Base-by-base conservation (phyloP, 2,797 vertebrate genomes). In the Propithecus deckenii region DNA sequence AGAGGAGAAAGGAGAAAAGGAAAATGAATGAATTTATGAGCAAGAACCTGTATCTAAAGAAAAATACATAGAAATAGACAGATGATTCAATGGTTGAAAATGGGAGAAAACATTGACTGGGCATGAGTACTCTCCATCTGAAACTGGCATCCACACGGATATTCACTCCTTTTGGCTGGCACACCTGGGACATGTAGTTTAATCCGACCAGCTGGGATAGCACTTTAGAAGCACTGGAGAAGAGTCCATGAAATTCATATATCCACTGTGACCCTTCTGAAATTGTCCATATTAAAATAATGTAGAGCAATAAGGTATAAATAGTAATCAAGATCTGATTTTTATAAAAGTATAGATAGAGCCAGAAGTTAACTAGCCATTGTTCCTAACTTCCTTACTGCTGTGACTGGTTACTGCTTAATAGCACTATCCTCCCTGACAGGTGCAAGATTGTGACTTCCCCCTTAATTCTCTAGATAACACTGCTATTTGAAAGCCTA, bases 111-210 rank as follows among this genome's bases (percentile, higher is more conserved):
- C 0, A 11, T 0, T n/a, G 91, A 41, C 9, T 28, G 12, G 22
- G 13, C 23, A 2, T n/a, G 17, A 69, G 65, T 2, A 71, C 3
- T 11, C 80, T 35, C 22, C 12, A 4, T 32, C 75, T 52, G 48
- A 75, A 35, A 43, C 15, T 4, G 72, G 48, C 22, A 20, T 0
- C 5, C 57, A 25, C 8, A 15, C 22, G 1, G 41, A 35, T 4
- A 75, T 4, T 20, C 12, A 0, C n/a, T 57, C 32, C 32, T 5
- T 46, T 83, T 10, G 25, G 81, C 5, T 0, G 28, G 32, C 9
- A 59, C 3, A 0, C 0, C 6, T 5, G 50, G 43, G 35, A n/a
- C 6, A 2, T 11, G 7, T 4, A 23, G 30, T 55, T 69, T 41
- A 12, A 52, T 5, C 38, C 25, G 15, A 13, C 22, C 75, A 38